Evolutionary conservation across 2,113 vertebrate species (phyloP), one percentile per base, ranked within the genome.

Genomic region (Callaeas wilsoni): DNA sequence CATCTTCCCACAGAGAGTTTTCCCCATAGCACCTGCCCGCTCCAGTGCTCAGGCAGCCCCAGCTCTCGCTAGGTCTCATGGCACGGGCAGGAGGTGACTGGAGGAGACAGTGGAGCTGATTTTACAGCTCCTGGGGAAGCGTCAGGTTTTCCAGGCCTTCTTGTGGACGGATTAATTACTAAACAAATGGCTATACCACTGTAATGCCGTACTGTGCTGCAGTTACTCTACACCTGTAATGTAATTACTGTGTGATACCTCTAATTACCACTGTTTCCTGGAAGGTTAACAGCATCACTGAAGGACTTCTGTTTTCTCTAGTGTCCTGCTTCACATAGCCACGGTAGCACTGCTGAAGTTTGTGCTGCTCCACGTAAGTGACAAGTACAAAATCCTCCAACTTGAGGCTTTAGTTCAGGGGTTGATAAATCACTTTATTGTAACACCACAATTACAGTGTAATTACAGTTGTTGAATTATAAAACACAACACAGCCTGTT

Each of bases 211-310:
- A 52, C 60, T 29, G 2, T 88, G 55, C 91, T 93, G 94, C 94
- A 70, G 92, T 83, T 96, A 60, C 82, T 78, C 85, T 88, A 90
- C 91, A 94, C 91, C 95, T 94, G 73, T 89, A 96, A 94, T 14
- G 47, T 84, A 97, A 95, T 97, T 96, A 92, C 71, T 91, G 74
- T 60, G 74, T 35, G 91, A 87, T 93, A 79, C 88, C 89, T 89
- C 94, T 91, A 87, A 95, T 96, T 94, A 93, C 91, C 75, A 69
- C 74, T 76, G 94, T 86, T 93, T 94, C 93, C 50, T 76, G 90
- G 89, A 93, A 89, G 91, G 94, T 95, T 96, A 95, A 70, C 92
- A 74, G 88, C 85, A 60, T 59, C 82, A 87, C 71, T 88, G 89
- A 92, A 94, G 44, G 86, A 90, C 96, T 94, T 93, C 70, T 46